Conservation (phyloP, 2,113 vertebrate genomes). For the Anoplopoma fimbria region DNA sequence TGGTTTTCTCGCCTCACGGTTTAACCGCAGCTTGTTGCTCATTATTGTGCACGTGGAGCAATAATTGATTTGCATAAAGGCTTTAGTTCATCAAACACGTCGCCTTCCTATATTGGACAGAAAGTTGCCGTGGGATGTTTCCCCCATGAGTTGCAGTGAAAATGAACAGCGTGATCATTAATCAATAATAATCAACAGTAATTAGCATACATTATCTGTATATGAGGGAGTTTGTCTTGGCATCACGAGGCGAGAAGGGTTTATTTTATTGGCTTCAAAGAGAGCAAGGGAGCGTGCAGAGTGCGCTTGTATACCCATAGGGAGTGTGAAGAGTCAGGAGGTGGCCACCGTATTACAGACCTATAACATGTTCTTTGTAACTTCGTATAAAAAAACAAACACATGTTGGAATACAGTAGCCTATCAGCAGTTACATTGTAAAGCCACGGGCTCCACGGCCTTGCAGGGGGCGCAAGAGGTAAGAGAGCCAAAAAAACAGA, state of each 20-base stretch:
- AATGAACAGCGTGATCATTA: conserved; percentile 62
- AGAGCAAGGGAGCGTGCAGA: neutral
- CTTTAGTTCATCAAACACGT: conserved; percentile 56
- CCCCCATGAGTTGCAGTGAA: conserved; percentile 27
- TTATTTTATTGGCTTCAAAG: conserved; percentile 18
- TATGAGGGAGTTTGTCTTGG: conserved; percentile 51
- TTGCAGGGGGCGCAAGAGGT: neutral
- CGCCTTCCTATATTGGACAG: conserved; percentile 28
- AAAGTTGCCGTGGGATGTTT: conserved; percentile 61
- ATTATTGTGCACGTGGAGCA: conserved; percentile 22
- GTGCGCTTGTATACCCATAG: neutral
- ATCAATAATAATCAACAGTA: conserved; percentile 75
- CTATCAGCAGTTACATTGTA: neutral
- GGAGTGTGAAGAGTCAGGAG: neutral
- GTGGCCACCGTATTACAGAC: conserved; percentile 1
- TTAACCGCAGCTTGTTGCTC: conserved; percentile 22
- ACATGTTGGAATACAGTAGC: neutral
- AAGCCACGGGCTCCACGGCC: neutral
- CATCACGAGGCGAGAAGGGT: conserved; percentile 14
- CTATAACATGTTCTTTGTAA: neutral
- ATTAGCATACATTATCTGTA: conserved; percentile 67
- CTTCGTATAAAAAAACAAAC: neutral
- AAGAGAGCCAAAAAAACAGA: neutral
- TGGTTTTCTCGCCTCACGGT: neutral
- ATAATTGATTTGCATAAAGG: conserved; percentile 54